A percentile compares a stretch with the other conserved stretches of the same genome.
These are phyloP conservation scores for Chelonus formosanus DNA, from an alignment of 2,888 invertebrate species.

Conservation along the genomic window DNA sequence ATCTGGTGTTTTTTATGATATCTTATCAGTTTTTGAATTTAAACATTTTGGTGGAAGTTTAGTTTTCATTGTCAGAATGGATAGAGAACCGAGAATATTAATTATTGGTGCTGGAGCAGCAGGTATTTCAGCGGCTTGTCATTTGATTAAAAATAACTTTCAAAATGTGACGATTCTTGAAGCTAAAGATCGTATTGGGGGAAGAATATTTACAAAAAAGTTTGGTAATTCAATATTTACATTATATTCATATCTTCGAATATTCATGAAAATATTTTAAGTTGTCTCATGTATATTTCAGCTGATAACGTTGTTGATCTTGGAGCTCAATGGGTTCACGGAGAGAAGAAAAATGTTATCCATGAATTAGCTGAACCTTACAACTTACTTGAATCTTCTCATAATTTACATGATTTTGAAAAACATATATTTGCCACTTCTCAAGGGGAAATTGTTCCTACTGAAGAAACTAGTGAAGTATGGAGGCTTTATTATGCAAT, in stretches of 20 bases:
- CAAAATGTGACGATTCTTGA: slow-evolving; percentile 67
- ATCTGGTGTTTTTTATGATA: not conserved
- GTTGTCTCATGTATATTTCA: slow-evolving; percentile 37
- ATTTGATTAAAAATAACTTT: slow-evolving; percentile 64
- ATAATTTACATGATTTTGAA: slow-evolving; percentile 41
- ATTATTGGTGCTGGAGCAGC: slow-evolving; percentile 71
- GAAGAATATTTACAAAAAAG: slow-evolving; percentile 63
- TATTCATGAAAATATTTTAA: not conserved
- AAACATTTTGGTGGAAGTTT: not conserved
- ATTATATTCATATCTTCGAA: too few species aligned
- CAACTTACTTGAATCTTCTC: slow-evolving; percentile 61
- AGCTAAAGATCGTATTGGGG: slow-evolving; percentile 67
- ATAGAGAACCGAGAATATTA: slow-evolving; percentile 59
- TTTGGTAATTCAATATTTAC: slow-evolving; percentile 58
- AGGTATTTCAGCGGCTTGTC: slow-evolving; percentile 69
- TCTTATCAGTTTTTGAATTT: not conserved
- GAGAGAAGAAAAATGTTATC: slow-evolving; percentile 72
- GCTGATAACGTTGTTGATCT: slow-evolving; percentile 72
- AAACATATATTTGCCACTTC: slow-evolving; percentile 52
- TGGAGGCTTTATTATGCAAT: slow-evolving; percentile 61
- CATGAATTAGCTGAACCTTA: slow-evolving; percentile 66
- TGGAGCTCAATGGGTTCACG: slow-evolving; percentile 85
- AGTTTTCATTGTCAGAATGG: slow-evolving; percentile 39
- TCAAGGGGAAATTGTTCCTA: slow-evolving; percentile 58
- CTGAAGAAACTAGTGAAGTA: slow-evolving; percentile 54